Percentiles rank a stretch among this genome's conserved stretches.
Conservation (phyloP, 2,888 invertebrate genomes). For the Nemapogon koenigi region DNA sequence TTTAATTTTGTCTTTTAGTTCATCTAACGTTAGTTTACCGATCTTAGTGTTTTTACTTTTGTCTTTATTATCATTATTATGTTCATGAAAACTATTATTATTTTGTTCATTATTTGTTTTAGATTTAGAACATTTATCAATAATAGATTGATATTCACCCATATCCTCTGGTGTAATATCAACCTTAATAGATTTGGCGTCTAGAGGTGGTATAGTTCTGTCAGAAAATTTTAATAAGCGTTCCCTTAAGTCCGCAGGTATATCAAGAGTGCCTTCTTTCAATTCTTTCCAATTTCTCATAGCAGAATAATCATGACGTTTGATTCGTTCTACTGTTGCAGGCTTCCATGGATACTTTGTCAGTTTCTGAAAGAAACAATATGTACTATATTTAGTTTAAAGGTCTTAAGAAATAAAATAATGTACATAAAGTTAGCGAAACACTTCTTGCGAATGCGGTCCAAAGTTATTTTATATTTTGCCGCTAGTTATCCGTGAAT, state of each 20-base stretch:
- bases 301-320: conserved; percentile 70
- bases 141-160: conserved; percentile 58
- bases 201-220: conserved; percentile 55
- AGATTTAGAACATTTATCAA: conserved; percentile 36
- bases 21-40: conserved; percentile 37
- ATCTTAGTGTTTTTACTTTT: conserved; percentile 21
- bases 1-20: conserved; percentile 37
- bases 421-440: too few relatives aligned
- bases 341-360: conserved; percentile 72
- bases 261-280: conserved; percentile 58
- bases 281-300: conserved; percentile 74
- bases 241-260: conserved; percentile 45
- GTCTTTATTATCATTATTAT: conserved; percentile 12
- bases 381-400: too few relatives aligned
- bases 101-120: conserved; percentile 14
- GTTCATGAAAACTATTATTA: too few relatives aligned
- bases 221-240: conserved; percentile 73
- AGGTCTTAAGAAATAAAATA: too few relatives aligned
- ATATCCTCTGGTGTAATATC: conserved; percentile 33
- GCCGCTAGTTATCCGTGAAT: too few relatives aligned
- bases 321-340: conserved; percentile 57
- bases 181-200: conserved; percentile 36
- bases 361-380: conserved; percentile 67
- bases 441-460: too few relatives aligned
- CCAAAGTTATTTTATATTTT: too few relatives aligned